Evolutionary conservation across 1,140 invertebrate species (phyloP).

Genomic region (Ceratoteleas bidentatus): DNA sequence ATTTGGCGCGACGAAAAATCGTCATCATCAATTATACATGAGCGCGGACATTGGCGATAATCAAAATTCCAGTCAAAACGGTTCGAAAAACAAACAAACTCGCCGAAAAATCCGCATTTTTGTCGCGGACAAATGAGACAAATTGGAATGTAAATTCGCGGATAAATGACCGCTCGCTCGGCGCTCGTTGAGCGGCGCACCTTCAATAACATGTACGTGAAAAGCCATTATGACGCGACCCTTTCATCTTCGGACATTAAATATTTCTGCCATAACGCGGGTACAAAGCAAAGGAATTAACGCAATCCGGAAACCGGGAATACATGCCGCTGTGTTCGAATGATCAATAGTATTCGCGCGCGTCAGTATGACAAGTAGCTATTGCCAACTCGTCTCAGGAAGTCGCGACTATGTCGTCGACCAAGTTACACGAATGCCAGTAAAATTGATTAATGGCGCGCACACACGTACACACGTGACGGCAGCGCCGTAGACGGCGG

Average conservation of each 20-base stretch:
- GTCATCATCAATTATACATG: not conserved
- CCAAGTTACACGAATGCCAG: slow-evolving; percentile 55
- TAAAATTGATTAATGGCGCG: slow-evolving; percentile 63
- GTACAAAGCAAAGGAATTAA: slow-evolving; percentile 61
- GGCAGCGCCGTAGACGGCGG: not conserved
- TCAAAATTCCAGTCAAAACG: too few species aligned
- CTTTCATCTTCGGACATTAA: slow-evolving; percentile 53
- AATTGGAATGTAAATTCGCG: slow-evolving; percentile 44
- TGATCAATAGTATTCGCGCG: slow-evolving; percentile 67
- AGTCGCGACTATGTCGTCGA: slow-evolving; percentile 59
- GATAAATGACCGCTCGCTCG: slow-evolving; percentile 20
- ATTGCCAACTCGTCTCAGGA: slow-evolving; percentile 63
- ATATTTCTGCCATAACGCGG: slow-evolving; percentile 49
- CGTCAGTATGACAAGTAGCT: slow-evolving; percentile 67
- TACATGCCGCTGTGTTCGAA: slow-evolving; percentile 59
- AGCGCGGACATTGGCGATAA: too few species aligned
- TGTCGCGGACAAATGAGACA: slow-evolving; percentile 20
- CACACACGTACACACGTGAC: slow-evolving; percentile 19
- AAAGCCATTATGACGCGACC: slow-evolving; percentile 37
- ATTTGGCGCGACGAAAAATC: slow-evolving; percentile 11
- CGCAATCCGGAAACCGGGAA: slow-evolving; percentile 62
- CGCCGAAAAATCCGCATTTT: slow-evolving; percentile 4
- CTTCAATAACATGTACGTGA: slow-evolving; percentile 35
- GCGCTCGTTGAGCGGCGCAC: not conserved
- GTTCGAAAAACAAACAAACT: slow-evolving; percentile 1